Evolutionary conservation across 1,140 invertebrate species (phyloP).

Genomic region (Bradynema listronoti): DNA sequence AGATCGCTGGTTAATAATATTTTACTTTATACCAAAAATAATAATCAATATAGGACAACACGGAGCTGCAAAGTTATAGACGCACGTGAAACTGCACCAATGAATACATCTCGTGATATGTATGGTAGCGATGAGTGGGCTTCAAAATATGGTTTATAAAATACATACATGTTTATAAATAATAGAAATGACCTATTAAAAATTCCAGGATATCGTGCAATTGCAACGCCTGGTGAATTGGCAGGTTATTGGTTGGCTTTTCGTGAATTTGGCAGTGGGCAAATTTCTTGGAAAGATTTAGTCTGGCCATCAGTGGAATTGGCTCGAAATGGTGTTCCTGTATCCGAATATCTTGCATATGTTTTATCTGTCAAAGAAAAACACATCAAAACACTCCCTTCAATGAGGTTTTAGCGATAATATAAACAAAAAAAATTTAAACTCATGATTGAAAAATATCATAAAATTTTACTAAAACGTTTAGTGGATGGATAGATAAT

Average conservation of each 20-base stretch:
- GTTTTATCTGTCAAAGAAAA: conserved; percentile 52
- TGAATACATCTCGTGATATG: conserved; percentile 63
- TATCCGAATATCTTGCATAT: conserved; percentile 41
- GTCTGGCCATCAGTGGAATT: conserved; percentile 44
- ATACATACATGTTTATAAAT: conserved; percentile 5
- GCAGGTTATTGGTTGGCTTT: conserved; percentile 78
- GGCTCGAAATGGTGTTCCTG: conserved; percentile 71
- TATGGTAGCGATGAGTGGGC: conserved; percentile 62
- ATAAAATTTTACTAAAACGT: background rate
- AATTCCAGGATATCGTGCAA: conserved; percentile 67
- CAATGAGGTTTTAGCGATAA: conserved; percentile 32
- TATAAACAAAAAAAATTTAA: conserved; percentile 5
- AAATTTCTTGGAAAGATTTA: conserved; percentile 38
- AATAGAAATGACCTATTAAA: background rate
- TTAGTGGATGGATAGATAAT: conserved; percentile 58
- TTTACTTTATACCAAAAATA: conserved; percentile 9
- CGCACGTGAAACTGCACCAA: conserved; percentile 74
- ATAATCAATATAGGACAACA: conserved; percentile 33
- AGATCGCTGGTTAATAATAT: background rate
- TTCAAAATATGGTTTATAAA: background rate
- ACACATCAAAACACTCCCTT: conserved; percentile 31
- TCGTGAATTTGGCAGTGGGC: conserved; percentile 68
- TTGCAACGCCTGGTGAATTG: conserved; percentile 82
- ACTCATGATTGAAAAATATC: background rate
- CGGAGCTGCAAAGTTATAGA: conserved; percentile 62